Evolutionary conservation across 1,140 invertebrate genomes (phyloP).

Genomic region (Gryon sp.): DNA sequence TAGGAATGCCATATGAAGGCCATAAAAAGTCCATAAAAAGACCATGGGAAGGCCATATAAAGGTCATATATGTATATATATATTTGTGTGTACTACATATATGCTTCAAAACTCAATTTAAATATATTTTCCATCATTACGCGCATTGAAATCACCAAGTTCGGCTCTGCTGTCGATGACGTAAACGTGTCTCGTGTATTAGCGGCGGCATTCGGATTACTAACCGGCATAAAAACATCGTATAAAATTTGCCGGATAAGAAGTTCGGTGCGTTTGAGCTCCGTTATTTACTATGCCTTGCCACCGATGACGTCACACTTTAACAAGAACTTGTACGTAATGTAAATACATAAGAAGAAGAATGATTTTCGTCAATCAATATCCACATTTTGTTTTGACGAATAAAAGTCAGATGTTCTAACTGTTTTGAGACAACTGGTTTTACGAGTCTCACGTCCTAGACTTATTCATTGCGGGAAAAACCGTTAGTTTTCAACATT

Average conservation of each 20-base stretch:
- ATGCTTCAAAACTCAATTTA: not conserved
- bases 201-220: slow-evolving; percentile 43
- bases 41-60: too few species aligned
- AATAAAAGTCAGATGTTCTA: slow-evolving; percentile 57
- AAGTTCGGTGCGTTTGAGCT: slow-evolving; percentile 20
- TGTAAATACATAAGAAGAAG: too few species aligned
- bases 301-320: too few species aligned
- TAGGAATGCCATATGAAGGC: too few species aligned
- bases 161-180: slow-evolving; percentile 36
- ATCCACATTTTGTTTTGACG: slow-evolving; percentile 39
- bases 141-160: slow-evolving; percentile 66
- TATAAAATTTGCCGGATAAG: slow-evolving; percentile 2
- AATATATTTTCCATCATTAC: slow-evolving; percentile 39
- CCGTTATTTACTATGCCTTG: slow-evolving; percentile 61
- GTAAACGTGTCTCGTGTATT: slow-evolving; percentile 6
- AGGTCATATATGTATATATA: too few species aligned
- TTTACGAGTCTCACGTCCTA: slow-evolving; percentile 67
- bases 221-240: slow-evolving; percentile 66
- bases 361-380: too few species aligned
- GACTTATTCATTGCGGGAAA: slow-evolving; percentile 71
- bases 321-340: slow-evolving; percentile 44
- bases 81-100: too few species aligned
- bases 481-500: slow-evolving; percentile 73
- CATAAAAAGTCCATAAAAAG: too few species aligned
- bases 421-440: slow-evolving; percentile 63